Conservation (phyloP, 1,140 invertebrate species). For the Plectrocnemia conspersa region DNA sequence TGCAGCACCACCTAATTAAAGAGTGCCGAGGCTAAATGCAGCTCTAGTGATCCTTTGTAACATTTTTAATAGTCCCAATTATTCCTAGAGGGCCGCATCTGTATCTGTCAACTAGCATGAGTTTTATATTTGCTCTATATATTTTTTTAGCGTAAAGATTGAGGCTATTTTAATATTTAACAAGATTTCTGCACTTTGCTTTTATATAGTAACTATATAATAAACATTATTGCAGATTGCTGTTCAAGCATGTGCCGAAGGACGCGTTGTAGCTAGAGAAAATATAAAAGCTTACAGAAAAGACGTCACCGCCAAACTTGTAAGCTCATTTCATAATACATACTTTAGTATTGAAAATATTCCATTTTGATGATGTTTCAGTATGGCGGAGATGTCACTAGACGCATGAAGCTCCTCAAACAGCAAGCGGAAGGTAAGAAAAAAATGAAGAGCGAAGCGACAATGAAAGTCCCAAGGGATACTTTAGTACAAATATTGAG, state of each 20-base stretch:
- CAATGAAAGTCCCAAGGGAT: conserved; percentile 85
- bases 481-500: conserved; percentile 92
- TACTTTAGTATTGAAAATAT: conserved; percentile 14
- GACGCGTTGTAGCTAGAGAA: conserved; percentile 81
- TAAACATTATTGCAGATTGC: conserved; percentile 69
- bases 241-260: conserved; percentile 81
- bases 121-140: too few relatives aligned
- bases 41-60: too few relatives aligned
- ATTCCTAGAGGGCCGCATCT: too few relatives aligned
- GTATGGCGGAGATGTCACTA: conserved; percentile 90
- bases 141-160: too few relatives aligned
- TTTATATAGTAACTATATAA: too few relatives aligned
- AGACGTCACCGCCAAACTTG: conserved; percentile 90
- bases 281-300: conserved; percentile 84
- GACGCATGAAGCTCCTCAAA: conserved; percentile 83
- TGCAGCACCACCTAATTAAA: too few relatives aligned
- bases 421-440: conserved; percentile 92
- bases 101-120: too few relatives aligned
- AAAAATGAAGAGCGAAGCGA: conserved; percentile 84
- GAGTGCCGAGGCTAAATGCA: too few relatives aligned
- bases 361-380: conserved; percentile 47
- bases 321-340: conserved; percentile 48
- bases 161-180: too few relatives aligned
- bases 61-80: too few relatives aligned
- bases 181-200: too few relatives aligned